Evolutionary conservation across 2,888 invertebrate species (phyloP), one percentile per base, ranked within the genome.

Genomic region (Limenitis camilla): DNA sequence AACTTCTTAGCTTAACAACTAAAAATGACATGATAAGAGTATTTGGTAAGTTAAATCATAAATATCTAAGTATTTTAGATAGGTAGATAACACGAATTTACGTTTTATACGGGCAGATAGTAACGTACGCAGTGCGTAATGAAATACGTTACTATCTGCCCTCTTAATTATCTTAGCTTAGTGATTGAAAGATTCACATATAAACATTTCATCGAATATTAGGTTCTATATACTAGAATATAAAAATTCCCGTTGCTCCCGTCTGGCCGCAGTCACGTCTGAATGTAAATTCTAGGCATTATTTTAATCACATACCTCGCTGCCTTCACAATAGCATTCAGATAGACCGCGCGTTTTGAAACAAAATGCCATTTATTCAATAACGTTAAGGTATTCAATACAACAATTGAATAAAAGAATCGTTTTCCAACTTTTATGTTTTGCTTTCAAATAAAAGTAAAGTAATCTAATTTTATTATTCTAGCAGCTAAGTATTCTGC

Each of bases 221-320:
- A n/a, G 9, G 19, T 19, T 27, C 27, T 32, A 9, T 6, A 43
- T 32, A 11, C 4, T 11, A 36, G 8, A 10, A 11, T 41, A 53
- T 56, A 50, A 53, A 53, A 53, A 56, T 47, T 53, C 53, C 40
- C 49, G 35, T 29, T 40, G 43, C 46, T 40, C 47, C 49, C 55
- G 45, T 7, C 42, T 29, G 39, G 28, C 11, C 31, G 45, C 39
- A 43, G 49, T 54, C 58, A 58, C 56, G 56, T 58, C 38, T 50
- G 38, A 45, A 59, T 61, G 57, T 54, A 56, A 61, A 61, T 59
- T 47, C 46, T 57, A 53, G 52, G 46, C 54, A 58, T 58, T 58
- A 58, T 58, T 58, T 57, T 55, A 57, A 57, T 57, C 57, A 57
- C 57, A 57, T 52, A 52, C 55, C 52, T 52, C 49, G 27, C 45